Conservation (phyloP, 2,888 invertebrate genomes). For the Andrena haemorrhoa region DNA sequence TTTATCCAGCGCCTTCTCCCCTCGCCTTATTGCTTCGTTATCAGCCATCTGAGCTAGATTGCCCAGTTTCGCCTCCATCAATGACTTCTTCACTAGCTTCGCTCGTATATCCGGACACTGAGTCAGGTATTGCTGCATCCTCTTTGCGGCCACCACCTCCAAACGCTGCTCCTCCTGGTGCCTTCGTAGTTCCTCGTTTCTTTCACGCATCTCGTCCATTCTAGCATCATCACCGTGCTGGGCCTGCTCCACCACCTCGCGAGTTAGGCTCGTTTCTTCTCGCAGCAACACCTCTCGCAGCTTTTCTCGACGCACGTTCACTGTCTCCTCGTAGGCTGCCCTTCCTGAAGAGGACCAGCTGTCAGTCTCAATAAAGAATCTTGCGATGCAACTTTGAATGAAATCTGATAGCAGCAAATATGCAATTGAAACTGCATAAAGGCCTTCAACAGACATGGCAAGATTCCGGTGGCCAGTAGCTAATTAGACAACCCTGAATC, state of each 20-base stretch:
- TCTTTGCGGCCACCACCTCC: conserved; percentile 74
- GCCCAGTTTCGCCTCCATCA: conserved; percentile 50
- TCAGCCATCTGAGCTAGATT: conserved; percentile 59
- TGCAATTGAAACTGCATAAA: neutral
- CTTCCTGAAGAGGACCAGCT: conserved; percentile 80
- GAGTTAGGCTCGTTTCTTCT: conserved; percentile 86
- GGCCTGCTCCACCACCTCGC: conserved; percentile 86
- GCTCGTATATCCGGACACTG: conserved; percentile 23
- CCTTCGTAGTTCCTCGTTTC: conserved; percentile 85
- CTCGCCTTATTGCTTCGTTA: conserved; percentile 86
- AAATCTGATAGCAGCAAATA: neutral
- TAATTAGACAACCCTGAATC: neutral
- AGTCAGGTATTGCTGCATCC: conserved; percentile 53
- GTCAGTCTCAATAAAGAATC: neutral
- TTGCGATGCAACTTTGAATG: conserved; percentile 19
- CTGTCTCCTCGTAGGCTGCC: conserved; percentile 85
- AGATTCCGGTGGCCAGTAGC: neutral
- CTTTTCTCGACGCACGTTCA: conserved; percentile 85
- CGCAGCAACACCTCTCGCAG: conserved; percentile 82
- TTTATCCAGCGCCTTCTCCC: conserved; percentile 87
- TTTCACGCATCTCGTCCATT: conserved; percentile 86
- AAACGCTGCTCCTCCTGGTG: conserved; percentile 86
- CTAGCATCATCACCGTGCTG: conserved; percentile 85
- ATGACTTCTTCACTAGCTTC: conserved; percentile 8
- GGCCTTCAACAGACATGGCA: neutral